Percentiles rank a stretch among this genome's conserved stretches.
Conservation (phyloP, 1,140 invertebrate genomes). For the Pachypeltis micranthus region DNA sequence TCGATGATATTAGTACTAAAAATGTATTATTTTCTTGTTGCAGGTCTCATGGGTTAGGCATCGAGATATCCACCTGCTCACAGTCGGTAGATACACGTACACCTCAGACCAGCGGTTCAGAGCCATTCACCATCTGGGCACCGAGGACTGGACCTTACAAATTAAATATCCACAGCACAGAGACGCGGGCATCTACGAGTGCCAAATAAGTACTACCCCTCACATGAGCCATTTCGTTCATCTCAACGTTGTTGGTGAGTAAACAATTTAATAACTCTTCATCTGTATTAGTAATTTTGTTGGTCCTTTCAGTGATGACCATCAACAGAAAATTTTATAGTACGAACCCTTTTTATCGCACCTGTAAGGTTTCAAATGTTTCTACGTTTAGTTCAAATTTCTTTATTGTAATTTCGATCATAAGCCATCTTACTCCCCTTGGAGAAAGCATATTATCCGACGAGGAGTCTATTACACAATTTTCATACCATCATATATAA, state of each 20-base stretch:
- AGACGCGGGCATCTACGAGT: conserved; percentile 79
- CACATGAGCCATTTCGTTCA: conserved; percentile 78
- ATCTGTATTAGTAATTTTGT: too few relatives aligned
- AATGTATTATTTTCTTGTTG: conserved; percentile 9
- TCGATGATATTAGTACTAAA: too few relatives aligned
- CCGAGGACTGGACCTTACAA: conserved; percentile 80
- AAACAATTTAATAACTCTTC: background rate
- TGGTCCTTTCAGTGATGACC: too few relatives aligned
- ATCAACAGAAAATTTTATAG: too few relatives aligned
- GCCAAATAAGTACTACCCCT: conserved; percentile 77
- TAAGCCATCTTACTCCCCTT: too few relatives aligned
- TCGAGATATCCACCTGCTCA: conserved; percentile 74
- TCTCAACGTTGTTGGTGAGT: conserved; percentile 76
- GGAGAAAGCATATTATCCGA: too few relatives aligned
- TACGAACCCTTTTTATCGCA: too few relatives aligned
- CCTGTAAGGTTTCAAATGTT: too few relatives aligned
- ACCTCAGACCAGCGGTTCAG: conserved; percentile 81
- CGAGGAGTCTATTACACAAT: too few relatives aligned
- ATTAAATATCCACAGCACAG: conserved; percentile 73
- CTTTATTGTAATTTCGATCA: too few relatives aligned
- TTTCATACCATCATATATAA: too few relatives aligned
- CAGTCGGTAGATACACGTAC: conserved; percentile 81
- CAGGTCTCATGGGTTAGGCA: conserved; percentile 84
- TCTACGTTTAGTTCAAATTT: too few relatives aligned
- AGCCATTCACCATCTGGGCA: conserved; percentile 67